These are phyloP conservation scores for Phortica magna DNA, from an alignment of 2,888 invertebrate genomes.

Conservation along the genomic window DNA sequence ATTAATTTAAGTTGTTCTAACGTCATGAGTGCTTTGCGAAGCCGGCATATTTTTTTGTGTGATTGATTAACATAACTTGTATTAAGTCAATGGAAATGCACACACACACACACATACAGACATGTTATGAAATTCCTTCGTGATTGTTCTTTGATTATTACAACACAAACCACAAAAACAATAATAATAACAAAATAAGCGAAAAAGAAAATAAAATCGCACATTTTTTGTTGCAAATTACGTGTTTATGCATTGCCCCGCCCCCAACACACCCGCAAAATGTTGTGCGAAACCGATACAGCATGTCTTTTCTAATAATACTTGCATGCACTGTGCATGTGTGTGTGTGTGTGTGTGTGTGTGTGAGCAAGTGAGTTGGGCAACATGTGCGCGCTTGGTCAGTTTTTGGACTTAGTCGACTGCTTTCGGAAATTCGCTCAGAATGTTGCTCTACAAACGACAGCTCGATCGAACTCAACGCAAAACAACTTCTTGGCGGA, in stretches of 20 bases:
- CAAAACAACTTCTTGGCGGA: background rate
- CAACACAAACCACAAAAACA: background rate
- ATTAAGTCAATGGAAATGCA: conserved; percentile 23
- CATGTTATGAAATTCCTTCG: too few species aligned
- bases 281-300: conserved; percentile 47
- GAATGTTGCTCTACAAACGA: conserved; percentile 49
- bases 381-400: conserved; percentile 6
- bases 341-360: background rate
- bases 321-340: background rate
- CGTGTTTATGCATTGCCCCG: too few species aligned
- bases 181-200: conserved; percentile 32
- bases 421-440: conserved; percentile 56
- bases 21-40: background rate
- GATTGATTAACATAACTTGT: conserved; percentile 56
- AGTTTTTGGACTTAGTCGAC: conserved; percentile 19
- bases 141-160: background rate
- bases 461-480: background rate
- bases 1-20: conserved; percentile 7
- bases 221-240: too few species aligned
- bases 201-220: conserved; percentile 18
- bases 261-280: conserved; percentile 38
- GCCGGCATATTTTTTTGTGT: conserved; percentile 22
- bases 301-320: background rate
- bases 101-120: too few species aligned
- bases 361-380: background rate